A percentile compares a stretch with the other conserved stretches of the same genome.
These are phyloP conservation scores for Mythimna loreyi DNA, from an alignment of 2,888 invertebrate genomes.

Conservation along the genomic window DNA sequence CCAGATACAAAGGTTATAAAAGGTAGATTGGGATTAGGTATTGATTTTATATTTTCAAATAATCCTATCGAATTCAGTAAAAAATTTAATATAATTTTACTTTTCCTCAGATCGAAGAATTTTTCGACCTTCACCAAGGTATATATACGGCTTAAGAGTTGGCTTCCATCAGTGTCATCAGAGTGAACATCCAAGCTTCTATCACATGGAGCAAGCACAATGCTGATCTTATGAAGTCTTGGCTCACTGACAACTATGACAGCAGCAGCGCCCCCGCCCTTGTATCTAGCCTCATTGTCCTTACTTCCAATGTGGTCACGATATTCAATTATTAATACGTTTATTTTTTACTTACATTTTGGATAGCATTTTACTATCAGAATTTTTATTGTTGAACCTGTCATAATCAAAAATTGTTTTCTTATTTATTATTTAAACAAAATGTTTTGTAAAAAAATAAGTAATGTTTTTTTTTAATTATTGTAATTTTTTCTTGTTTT, in stretches of 20 bases:
- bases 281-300: constrained; percentile 73
- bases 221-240: constrained; percentile 73
- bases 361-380: constrained; percentile 1
- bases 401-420: too few relatives aligned
- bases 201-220: constrained; percentile 80
- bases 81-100: neutral
- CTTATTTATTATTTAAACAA: too few relatives aligned
- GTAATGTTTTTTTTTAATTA: too few relatives aligned
- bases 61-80: too few relatives aligned
- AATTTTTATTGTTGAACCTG: neutral
- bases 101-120: constrained; percentile 73
- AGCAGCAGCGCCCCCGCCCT: constrained; percentile 67
- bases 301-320: constrained; percentile 72
- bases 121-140: constrained; percentile 69
- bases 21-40: too few relatives aligned
- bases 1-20: too few relatives aligned
- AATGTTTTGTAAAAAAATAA: too few relatives aligned
- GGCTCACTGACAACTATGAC: constrained; percentile 76
- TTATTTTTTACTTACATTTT: neutral
- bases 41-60: too few relatives aligned
- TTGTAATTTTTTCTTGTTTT: too few relatives aligned
- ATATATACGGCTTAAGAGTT: constrained; percentile 82
- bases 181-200: constrained; percentile 83
- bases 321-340: constrained; percentile 68
- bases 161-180: constrained; percentile 78